These are phyloP conservation scores for Trichogramma dendrolimi DNA, from an alignment of 2,888 invertebrate species.

Conservation along the genomic window DNA sequence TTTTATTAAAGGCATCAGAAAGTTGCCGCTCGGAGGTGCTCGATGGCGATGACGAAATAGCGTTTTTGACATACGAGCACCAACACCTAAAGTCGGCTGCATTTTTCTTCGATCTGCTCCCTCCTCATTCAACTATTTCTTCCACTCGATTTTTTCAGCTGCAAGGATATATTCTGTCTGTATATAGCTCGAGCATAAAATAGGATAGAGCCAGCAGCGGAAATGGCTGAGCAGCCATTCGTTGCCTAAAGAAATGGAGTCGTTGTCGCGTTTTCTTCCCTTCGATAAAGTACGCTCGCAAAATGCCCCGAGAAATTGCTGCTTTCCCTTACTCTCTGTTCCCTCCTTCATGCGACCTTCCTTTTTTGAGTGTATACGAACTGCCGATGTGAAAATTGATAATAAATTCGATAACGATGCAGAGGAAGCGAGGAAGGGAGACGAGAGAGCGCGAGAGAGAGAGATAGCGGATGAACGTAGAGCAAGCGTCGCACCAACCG, in stretches of 20 bases:
- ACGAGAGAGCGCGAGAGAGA: neutral
- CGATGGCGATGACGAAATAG: no score
- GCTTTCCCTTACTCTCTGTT: constrained; percentile 32
- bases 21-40: no score
- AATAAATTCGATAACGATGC: constrained; percentile 49
- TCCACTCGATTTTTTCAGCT: constrained; percentile 34
- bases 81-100: no score
- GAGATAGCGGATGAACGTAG: neutral
- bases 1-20: no score
- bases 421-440: constrained; percentile 5
- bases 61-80: no score
- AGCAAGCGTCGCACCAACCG: constrained; percentile 14
- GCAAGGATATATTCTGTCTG: neutral
- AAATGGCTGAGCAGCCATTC: constrained; percentile 52
- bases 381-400: constrained; percentile 43
- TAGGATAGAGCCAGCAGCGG: constrained; percentile 33
- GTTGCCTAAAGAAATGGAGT: constrained; percentile 50
- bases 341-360: no score
- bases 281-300: constrained; percentile 24
- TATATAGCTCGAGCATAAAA: constrained; percentile 6
- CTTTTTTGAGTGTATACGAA: no score
- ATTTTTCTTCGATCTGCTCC: no score
- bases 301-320: constrained; percentile 44
- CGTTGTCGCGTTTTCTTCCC: constrained; percentile 21
- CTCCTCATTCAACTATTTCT: constrained; percentile 3